Percentiles rank a stretch among this genome's conserved stretches.
phyloP scores from a whole-genome alignment of 2,113 vertebrate genomes.

The Chinchilla lanigera region DNA sequence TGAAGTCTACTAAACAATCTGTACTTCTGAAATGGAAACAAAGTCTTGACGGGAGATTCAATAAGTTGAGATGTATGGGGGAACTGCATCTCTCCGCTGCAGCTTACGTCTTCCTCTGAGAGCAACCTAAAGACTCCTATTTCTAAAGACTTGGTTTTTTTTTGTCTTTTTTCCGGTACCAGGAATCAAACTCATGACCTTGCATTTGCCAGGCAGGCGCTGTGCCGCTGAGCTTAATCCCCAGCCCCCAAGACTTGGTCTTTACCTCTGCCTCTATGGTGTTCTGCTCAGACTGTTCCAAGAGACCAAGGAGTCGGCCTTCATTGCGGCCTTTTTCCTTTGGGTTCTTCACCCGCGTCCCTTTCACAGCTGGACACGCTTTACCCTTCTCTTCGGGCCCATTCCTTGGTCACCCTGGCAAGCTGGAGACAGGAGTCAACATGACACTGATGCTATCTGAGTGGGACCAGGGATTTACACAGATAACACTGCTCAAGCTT shows the following conservation, averaged over 20 bases:
- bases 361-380: not conserved
- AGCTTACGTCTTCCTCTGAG: conserved; percentile 57
- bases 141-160: too few relatives aligned
- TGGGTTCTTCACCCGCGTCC: conserved; percentile 73
- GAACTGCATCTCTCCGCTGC: conserved; percentile 58
- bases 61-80: conserved; percentile 56
- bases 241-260: too few relatives aligned
- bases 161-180: too few relatives aligned
- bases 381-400: conserved; percentile 1
- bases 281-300: conserved; percentile 86
- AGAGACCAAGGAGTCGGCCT: conserved; percentile 85
- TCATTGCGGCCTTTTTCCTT: conserved; percentile 79
- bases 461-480: conserved; percentile 88
- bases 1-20: conserved; percentile 89
- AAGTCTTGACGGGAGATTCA: conserved; percentile 88
- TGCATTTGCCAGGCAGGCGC: too few relatives aligned
- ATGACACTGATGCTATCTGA: conserved; percentile 90
- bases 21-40: conserved; percentile 89
- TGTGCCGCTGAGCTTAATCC: too few relatives aligned
- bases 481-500: conserved; percentile 94
- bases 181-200: too few relatives aligned
- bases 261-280: conserved; percentile 80
- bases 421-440: conserved; percentile 91
- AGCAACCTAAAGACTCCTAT: conserved; percentile 65
- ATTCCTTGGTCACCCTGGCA: conserved; percentile 79